phyloP scores from a whole-genome alignment of 2,888 invertebrate species.

The Drosophila atripex region DNA sequence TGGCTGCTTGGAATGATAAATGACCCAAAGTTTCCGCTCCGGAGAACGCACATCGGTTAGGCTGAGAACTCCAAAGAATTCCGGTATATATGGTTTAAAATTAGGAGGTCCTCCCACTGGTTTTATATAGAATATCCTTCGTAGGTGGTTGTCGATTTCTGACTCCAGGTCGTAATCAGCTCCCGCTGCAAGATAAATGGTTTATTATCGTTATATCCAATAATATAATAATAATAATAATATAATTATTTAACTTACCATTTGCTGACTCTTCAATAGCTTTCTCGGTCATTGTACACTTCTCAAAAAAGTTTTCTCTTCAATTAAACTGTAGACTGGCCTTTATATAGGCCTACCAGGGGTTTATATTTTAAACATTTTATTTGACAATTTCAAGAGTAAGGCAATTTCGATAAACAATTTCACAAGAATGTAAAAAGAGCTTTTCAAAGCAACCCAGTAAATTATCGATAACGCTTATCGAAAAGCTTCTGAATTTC shows the following conservation, averaged over 20 bases:
- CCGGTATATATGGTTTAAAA: slow-evolving; percentile 43
- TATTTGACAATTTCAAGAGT: slow-evolving; percentile 19
- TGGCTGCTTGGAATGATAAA: slow-evolving; percentile 57
- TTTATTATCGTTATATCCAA: background rate
- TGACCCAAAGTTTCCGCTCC: slow-evolving; percentile 62
- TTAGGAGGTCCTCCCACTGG: slow-evolving; percentile 1
- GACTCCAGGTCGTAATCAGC: slow-evolving; percentile 46
- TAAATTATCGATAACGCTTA: background rate
- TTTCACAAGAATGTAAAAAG: slow-evolving; percentile 32
- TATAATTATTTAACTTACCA: background rate
- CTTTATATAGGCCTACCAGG: background rate
- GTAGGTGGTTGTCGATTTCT: slow-evolving; percentile 48
- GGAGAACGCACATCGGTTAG: slow-evolving; percentile 51
- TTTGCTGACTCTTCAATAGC: background rate
- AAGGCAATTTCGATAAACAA: slow-evolving; percentile 31
- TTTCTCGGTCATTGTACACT: slow-evolving; percentile 8
- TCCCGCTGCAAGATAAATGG: slow-evolving; percentile 10
- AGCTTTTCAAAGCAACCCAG: slow-evolving; percentile 27
- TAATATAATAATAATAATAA: too few species aligned
- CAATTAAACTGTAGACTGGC: background rate
- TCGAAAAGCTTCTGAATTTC: slow-evolving; percentile 2
- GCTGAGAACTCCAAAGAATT: slow-evolving; percentile 60
- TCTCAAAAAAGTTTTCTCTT: background rate
- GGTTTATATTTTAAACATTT: slow-evolving; percentile 9
- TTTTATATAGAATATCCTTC: slow-evolving; percentile 40